These are phyloP conservation scores for Maccullochella peelii DNA, from an alignment of 2,113 vertebrate species.

Conservation along the genomic window DNA sequence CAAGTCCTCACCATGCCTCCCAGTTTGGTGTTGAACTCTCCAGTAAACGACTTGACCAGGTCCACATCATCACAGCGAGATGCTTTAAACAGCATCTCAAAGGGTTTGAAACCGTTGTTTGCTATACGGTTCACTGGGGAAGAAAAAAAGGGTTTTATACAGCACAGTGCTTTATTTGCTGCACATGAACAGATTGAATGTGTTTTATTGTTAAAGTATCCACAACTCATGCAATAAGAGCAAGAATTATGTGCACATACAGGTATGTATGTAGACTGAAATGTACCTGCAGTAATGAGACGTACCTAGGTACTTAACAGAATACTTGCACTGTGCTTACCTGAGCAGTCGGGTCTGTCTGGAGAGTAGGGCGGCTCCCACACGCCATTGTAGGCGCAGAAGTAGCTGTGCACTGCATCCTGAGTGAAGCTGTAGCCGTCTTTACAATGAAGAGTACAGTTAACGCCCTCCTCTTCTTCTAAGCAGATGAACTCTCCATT, in stretches of 20 bases:
- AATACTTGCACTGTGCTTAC: slow-evolving; percentile 79
- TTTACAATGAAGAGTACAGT: slow-evolving; percentile 91
- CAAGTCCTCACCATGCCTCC: slow-evolving; percentile 88
- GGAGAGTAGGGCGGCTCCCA: slow-evolving; percentile 91
- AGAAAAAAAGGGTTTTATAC: slow-evolving; percentile 28
- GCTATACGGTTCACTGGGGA: slow-evolving; percentile 93
- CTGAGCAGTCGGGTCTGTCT: slow-evolving; percentile 92
- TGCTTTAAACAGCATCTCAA: slow-evolving; percentile 96
- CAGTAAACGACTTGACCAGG: slow-evolving; percentile 90
- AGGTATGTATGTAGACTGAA: not conserved
- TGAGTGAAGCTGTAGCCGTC: slow-evolving; percentile 94
- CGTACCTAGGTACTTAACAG: not conserved
- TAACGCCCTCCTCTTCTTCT: slow-evolving; percentile 88
- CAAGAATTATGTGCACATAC: not conserved
- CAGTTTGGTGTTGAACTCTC: slow-evolving; percentile 91
- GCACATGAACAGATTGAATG: not conserved
- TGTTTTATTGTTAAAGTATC: not conserved
- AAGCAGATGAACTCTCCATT: slow-evolving; percentile 92
- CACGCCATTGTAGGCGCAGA: slow-evolving; percentile 90
- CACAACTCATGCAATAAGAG: not conserved
- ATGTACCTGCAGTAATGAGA: not conserved
- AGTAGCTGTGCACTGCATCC: slow-evolving; percentile 90
- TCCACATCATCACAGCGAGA: slow-evolving; percentile 92
- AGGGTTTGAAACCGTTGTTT: slow-evolving; percentile 96
- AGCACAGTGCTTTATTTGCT: not conserved